phyloP scores from a whole-genome alignment of 2,888 invertebrate species.

The Agrenia bidenticulata region DNA sequence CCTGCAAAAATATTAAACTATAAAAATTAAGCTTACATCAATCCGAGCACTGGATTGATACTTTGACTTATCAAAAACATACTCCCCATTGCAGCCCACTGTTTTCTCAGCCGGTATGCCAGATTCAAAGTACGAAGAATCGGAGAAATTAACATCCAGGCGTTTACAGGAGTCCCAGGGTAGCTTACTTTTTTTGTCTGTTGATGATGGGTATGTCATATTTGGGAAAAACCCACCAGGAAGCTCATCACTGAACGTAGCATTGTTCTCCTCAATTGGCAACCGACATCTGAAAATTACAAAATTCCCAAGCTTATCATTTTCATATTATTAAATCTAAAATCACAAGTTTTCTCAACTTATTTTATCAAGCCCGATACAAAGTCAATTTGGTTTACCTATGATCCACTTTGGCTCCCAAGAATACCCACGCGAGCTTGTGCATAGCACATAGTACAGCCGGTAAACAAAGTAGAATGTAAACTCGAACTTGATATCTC shows the following conservation, averaged over 20 bases:
- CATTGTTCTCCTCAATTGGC: slow-evolving; percentile 62
- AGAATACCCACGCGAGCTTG: slow-evolving; percentile 70
- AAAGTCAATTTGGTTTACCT: slow-evolving; percentile 57
- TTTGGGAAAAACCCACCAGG: slow-evolving; percentile 55
- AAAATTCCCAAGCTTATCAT: no score
- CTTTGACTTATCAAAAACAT: slow-evolving; percentile 64
- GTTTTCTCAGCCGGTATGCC: slow-evolving; percentile 54
- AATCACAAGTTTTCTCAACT: no score
- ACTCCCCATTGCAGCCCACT: slow-evolving; percentile 60
- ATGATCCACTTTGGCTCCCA: slow-evolving; percentile 67
- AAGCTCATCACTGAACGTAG: slow-evolving; percentile 58
- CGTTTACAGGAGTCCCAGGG: slow-evolving; percentile 57
- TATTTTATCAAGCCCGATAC: background rate
- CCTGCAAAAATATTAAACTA: no score
- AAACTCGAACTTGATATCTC: slow-evolving; percentile 68
- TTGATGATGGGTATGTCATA: slow-evolving; percentile 33
- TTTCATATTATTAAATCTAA: no score
- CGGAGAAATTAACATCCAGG: slow-evolving; percentile 58
- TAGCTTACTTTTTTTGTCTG: slow-evolving; percentile 13
- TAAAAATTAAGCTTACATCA: slow-evolving; percentile 59
- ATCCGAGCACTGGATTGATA: slow-evolving; percentile 67
- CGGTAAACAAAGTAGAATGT: slow-evolving; percentile 68
- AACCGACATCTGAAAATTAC: slow-evolving; percentile 62
- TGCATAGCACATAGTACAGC: slow-evolving; percentile 73
- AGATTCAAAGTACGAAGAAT: slow-evolving; percentile 54